Conservation (phyloP, 1,140 invertebrate species). For the Drosophila jambulina region DNA sequence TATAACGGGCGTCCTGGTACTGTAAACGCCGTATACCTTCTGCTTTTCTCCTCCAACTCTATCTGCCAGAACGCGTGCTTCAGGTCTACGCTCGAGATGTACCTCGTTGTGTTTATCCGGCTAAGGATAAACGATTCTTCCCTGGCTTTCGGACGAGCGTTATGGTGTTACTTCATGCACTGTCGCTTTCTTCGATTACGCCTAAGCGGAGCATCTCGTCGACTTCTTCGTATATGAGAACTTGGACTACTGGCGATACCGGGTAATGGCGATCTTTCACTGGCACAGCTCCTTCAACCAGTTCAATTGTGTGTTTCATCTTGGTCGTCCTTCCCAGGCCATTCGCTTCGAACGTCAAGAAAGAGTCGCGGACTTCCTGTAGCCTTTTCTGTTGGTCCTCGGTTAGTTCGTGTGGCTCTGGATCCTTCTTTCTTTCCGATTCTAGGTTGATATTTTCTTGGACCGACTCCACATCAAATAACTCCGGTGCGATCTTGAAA, state of each 20-base stretch:
- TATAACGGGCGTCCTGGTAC: too few species aligned
- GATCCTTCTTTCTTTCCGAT: not conserved
- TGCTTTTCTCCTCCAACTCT: too few species aligned
- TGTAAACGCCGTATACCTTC: too few species aligned
- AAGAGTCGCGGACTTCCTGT: not conserved
- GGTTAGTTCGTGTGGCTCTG: not conserved
- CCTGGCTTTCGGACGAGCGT: too few species aligned
- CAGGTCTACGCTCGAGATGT: too few species aligned
- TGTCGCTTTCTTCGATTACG: not conserved
- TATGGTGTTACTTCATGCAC: not conserved
- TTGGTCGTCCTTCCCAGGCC: not conserved
- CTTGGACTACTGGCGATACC: too few species aligned
- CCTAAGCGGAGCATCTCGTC: not conserved
- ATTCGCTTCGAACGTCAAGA: not conserved
- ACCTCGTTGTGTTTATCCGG: too few species aligned
- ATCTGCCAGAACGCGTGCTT: too few species aligned
- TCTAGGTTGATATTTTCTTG: not conserved
- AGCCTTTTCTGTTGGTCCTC: not conserved
- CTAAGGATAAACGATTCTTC: too few species aligned
- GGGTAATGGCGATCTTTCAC: too few species aligned
- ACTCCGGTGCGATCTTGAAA: not conserved
- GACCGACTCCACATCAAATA: not conserved
- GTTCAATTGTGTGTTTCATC: not conserved
- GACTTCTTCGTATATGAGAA: not conserved
- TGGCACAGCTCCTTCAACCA: not conserved